Evolutionary conservation across 1,140 invertebrate genomes (phyloP).

Genomic region (Hyposmocoma kahamanoa): DNA sequence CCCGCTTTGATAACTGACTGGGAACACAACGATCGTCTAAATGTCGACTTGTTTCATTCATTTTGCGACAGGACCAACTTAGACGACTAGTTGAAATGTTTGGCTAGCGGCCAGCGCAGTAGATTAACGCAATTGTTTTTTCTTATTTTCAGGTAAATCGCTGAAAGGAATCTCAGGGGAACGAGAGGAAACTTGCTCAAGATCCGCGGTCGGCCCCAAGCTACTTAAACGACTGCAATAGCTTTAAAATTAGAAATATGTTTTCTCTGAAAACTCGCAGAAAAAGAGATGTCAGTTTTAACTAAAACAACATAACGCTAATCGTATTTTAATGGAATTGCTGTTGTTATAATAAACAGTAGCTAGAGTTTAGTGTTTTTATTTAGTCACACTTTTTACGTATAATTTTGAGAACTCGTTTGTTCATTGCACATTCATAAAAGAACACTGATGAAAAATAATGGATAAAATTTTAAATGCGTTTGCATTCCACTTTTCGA

Average conservation of each 20-base stretch:
- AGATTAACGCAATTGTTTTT: conserved; percentile 62
- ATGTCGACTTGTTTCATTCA: conserved; percentile 54
- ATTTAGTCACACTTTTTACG: conserved; percentile 13
- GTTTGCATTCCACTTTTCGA: no score
- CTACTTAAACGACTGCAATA: conserved; percentile 4
- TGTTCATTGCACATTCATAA: no score
- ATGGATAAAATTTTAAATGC: no score
- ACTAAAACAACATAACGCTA: background rate
- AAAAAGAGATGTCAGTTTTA: background rate
- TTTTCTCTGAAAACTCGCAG: background rate
- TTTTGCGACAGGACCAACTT: conserved; percentile 60
- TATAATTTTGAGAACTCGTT: no score
- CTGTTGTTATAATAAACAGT: conserved; percentile 11
- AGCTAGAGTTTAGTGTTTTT: conserved; percentile 14
- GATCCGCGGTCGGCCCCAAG: conserved; percentile 1
- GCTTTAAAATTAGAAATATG: conserved; percentile 5
- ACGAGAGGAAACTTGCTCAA: conserved; percentile 22
- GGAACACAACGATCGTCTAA: conserved; percentile 36
- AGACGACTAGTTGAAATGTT: conserved; percentile 65
- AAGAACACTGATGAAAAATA: no score
- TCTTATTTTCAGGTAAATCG: conserved; percentile 70
- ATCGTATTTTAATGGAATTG: conserved; percentile 1
- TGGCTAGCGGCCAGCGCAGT: conserved; percentile 59
- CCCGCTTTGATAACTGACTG: conserved; percentile 48
- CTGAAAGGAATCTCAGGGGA: conserved; percentile 48